Evolutionary conservation across 2,888 invertebrate species (phyloP), one percentile per base, ranked within the genome.

Genomic region (Sphaeridia pumilis): DNA sequence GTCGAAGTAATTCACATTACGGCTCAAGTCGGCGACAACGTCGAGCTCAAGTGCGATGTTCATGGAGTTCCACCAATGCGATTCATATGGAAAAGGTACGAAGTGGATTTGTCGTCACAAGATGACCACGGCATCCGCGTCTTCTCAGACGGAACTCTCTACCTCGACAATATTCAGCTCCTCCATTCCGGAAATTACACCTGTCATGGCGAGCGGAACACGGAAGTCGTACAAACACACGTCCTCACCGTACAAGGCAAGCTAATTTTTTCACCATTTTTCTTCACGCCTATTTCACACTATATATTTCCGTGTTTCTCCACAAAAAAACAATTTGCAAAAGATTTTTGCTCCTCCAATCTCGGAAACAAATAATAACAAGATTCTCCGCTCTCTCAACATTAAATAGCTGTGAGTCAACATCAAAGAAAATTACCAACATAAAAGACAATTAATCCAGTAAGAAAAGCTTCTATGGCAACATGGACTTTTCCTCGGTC

Each of bases 101-200:
- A 58, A 35, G 54, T 63, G 38, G 65, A 63, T 54, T 55, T 64
- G 42, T 59, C 60, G 22, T 59, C 54, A 25, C 59, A 61, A 51
- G 60, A 61, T 35, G 61, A 58, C 21, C 59, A 57, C 24, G 78
- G 78, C 66, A 74, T 79, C 49, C 74, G 82, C 65, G 81, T 84
- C 10, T 82, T 83, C 70, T 79, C 78, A 54, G 84, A 84, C 67
- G 84, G 84, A 2, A 81, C 82, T 49, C 74, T 85, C 44, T 84
- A 83, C 69, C 73, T 84, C 59, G 81, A 81, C 43, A 75, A 79
- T 62, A 80, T 83, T 55, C 82, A 82, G 66, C 73, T 84, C 45
- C 76, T 82, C 56, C 83, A 84, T 69, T 80, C 82, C 44, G 84
- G 84, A 22, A 84, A 84, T 74, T 84, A 83, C 70, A 81, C 82